These are phyloP conservation scores for Aplochiton taeniatus DNA, from an alignment of 2,797 vertebrate species.

Conservation along the genomic window DNA sequence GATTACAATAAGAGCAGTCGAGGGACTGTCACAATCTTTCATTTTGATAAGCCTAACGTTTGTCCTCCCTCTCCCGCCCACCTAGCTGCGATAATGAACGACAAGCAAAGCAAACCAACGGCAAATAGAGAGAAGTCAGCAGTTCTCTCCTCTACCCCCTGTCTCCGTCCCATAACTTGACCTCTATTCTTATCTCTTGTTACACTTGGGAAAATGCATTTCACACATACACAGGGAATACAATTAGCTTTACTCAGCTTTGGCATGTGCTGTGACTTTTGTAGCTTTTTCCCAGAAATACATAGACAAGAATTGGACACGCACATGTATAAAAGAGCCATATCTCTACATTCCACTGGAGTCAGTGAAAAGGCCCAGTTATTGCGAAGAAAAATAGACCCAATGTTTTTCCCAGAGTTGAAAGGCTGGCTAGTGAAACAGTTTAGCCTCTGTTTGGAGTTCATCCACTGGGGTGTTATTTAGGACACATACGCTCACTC, in stretches of 20 bases:
- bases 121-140: constrained; percentile 47
- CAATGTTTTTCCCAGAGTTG: constrained; percentile 49
- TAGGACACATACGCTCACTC: constrained; percentile 63
- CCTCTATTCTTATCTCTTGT: constrained; percentile 44
- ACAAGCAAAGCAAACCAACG: constrained; percentile 37
- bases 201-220: constrained; percentile 37
- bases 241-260: constrained; percentile 50
- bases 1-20: constrained; percentile 62
- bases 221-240: constrained; percentile 40
- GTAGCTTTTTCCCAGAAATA: constrained; percentile 53
- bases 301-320: constrained; percentile 65
- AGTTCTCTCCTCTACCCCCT: constrained; percentile 8
- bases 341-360: constrained; percentile 42
- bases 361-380: constrained; percentile 59
- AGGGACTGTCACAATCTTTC: constrained; percentile 69
- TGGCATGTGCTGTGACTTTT: constrained; percentile 41
- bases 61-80: background rate
- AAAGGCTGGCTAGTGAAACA: constrained; percentile 58
- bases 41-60: constrained; percentile 65
- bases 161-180: constrained; percentile 8
- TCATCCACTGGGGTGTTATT: constrained; percentile 64
- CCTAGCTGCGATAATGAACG: constrained; percentile 42
- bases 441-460: constrained; percentile 70
- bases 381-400: constrained; percentile 26
- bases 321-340: constrained; percentile 51